Evolutionary conservation across 1,140 invertebrate species (phyloP).

Genomic region (Formica selysi): DNA sequence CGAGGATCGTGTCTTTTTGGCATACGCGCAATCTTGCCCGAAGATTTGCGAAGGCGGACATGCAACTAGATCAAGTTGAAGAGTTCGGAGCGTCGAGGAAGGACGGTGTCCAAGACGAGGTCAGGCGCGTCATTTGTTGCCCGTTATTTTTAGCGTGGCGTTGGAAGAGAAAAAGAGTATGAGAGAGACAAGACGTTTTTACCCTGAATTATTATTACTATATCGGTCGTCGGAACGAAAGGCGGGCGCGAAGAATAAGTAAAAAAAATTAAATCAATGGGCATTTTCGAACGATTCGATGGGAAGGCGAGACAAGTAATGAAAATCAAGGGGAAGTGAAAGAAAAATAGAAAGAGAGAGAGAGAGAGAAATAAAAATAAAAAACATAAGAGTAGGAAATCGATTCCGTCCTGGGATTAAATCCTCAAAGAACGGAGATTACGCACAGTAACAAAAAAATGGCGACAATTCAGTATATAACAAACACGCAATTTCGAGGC

Average conservation of each 20-base stretch:
- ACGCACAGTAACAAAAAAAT: not conserved
- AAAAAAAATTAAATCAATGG: conserved; percentile 45
- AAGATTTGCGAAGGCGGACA: conserved; percentile 32
- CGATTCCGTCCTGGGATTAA: not conserved
- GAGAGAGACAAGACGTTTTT: conserved; percentile 64
- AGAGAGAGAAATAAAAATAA: not conserved
- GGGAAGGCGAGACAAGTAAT: not conserved
- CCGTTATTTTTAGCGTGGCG: conserved; percentile 73
- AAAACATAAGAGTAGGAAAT: not conserved
- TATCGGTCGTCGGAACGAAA: conserved; percentile 25
- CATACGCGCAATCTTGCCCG: not conserved
- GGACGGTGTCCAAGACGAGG: conserved; percentile 80
- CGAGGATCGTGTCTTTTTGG: not conserved
- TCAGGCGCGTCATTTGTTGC: conserved; percentile 73
- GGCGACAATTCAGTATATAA: not conserved
- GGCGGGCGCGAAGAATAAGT: conserved; percentile 46
- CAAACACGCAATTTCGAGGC: not conserved
- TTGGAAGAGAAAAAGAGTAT: conserved; percentile 8
- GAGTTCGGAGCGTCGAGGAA: conserved; percentile 81
- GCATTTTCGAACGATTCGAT: not conserved
- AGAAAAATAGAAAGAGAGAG: not conserved
- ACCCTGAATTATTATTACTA: conserved; percentile 72
- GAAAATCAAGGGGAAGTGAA: not conserved
- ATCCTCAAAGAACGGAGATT: not conserved
- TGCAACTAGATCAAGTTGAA: conserved; percentile 83